Base-by-base conservation (phyloP, 2,797 vertebrate species). In the Aselliscus stoliczkanus region DNA sequence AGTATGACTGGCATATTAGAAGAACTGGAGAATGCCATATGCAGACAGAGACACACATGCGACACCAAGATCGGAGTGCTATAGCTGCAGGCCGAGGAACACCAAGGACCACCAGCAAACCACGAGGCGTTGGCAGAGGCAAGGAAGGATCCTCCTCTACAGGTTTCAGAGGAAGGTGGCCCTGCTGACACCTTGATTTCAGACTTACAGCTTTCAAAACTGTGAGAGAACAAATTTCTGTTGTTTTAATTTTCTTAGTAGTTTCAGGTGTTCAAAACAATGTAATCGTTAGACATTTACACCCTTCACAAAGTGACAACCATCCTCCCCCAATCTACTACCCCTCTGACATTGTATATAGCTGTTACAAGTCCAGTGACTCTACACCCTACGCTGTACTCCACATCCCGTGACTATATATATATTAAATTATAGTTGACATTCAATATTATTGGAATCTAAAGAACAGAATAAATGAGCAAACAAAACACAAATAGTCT, bases 71-170 rank as follows among this genome's bases (percentile, higher is more conserved):
- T 2, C 8, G 39, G 47, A 31, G 42, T 4, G 37, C 0, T 2
- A 9, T 31, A n/a, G 85, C 75, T 73, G 25, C 25, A 4, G 15
- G 67, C 8, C 52, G 12, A 42, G 50, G 31, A 44, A 31, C 4
- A 5, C 25, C 17, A 2, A 31, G 17, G 8, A 34, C 18, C 10
- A 54, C 47, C 60, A n/a, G 84, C 37, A 29, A 9, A 65, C 8
- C 3, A 0, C 0, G 0, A 47, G 73, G 37, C 15, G 17, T 62
- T 21, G 27, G 50, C 39, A 31, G 37, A 62, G 5, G 15, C 4
- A 1, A 37, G 39, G 21, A 44, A 72, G 69, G 27, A 52, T 3
- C 9, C 29, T 27, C 62, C 44, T 13, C 52, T 15, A 1, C 5
- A 5, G 72, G 37, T 52, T 44, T 77, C 79, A 65, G 60, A 70